A percentile compares a stretch with the other conserved stretches of the same genome.
Evolutionary conservation across 64 coral and sea anemone species (phyloP).

Genomic region (Trachythela sp.): DNA sequence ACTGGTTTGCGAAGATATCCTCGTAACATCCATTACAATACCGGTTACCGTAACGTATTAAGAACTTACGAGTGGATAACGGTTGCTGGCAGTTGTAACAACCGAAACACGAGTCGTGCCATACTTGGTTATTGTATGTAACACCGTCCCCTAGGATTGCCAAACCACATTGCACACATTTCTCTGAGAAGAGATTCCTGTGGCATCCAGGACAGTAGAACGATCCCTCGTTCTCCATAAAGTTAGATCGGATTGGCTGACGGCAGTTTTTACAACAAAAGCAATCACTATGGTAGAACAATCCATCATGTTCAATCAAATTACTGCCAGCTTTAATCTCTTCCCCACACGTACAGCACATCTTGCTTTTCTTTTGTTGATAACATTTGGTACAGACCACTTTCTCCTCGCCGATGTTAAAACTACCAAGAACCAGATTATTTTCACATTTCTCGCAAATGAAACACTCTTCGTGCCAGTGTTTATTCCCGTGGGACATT

Average conservation of each 20-base stretch:
- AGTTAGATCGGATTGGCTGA: neutral
- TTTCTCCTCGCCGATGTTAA: neutral
- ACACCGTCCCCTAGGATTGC: neutral
- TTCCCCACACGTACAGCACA: neutral
- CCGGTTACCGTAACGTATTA: neutral
- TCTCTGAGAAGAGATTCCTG: neutral
- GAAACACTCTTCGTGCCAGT: slow-evolving; percentile 23
- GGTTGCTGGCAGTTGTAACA: neutral
- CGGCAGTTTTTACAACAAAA: neutral
- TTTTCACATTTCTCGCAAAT: neutral
- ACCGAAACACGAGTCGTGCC: slow-evolving; percentile 2
- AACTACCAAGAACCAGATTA: neutral
- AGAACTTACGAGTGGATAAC: neutral
- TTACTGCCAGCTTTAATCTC: neutral
- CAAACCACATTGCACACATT: neutral
- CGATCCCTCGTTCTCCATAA: slow-evolving; percentile 9
- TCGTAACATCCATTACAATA: neutral
- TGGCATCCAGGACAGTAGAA: neutral
- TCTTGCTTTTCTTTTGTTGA: neutral
- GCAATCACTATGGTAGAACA: neutral
- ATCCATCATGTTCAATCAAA: neutral
- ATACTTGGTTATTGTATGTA: neutral
- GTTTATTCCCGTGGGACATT: neutral
- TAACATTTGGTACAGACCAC: neutral
- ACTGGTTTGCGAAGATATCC: neutral